Evolutionary conservation across 2,113 vertebrate genomes (phyloP).

Genomic region (Coryphaenoides rupestris): DNA sequence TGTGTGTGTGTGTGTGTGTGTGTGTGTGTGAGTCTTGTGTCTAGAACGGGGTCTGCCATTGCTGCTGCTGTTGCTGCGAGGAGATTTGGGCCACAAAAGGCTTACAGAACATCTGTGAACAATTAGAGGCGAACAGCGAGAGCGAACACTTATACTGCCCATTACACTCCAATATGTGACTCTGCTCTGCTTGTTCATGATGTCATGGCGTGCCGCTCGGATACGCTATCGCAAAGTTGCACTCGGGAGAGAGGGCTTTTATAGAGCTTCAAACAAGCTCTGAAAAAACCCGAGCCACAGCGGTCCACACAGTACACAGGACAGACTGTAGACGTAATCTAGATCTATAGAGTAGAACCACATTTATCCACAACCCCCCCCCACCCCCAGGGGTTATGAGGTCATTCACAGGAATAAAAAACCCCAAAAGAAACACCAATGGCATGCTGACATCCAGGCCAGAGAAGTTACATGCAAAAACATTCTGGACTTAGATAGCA

Average conservation of each 20-base stretch:
- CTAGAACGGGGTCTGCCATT: no score
- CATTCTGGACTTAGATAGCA: background rate
- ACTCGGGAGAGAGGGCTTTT: constrained; percentile 23
- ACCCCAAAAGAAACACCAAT: constrained; percentile 4
- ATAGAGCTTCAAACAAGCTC: constrained; percentile 43
- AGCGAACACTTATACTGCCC: constrained; percentile 58
- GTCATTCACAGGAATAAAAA: constrained; percentile 17
- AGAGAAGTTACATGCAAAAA: background rate
- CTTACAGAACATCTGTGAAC: constrained; percentile 67
- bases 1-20: no score
- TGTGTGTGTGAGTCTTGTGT: background rate
- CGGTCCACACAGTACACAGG: background rate
- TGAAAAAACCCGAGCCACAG: constrained; percentile 6
- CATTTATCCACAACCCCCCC: constrained; percentile 45
- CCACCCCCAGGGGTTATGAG: constrained; percentile 21
- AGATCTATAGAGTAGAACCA: constrained; percentile 33
- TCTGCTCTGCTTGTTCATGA: constrained; percentile 53
- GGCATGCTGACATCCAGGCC: constrained; percentile 2
- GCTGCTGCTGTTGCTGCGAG: constrained; percentile 30
- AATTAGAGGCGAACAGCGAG: constrained; percentile 59
- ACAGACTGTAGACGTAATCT: background rate
- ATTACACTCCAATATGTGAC: constrained; percentile 68
- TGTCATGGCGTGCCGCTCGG: constrained; percentile 53
- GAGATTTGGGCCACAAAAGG: constrained; percentile 56
- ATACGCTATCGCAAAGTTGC: constrained; percentile 45